Evolutionary conservation across 2,113 vertebrate species (phyloP), one percentile per base, ranked within the genome.

Genomic region (Calyptomena viridis): DNA sequence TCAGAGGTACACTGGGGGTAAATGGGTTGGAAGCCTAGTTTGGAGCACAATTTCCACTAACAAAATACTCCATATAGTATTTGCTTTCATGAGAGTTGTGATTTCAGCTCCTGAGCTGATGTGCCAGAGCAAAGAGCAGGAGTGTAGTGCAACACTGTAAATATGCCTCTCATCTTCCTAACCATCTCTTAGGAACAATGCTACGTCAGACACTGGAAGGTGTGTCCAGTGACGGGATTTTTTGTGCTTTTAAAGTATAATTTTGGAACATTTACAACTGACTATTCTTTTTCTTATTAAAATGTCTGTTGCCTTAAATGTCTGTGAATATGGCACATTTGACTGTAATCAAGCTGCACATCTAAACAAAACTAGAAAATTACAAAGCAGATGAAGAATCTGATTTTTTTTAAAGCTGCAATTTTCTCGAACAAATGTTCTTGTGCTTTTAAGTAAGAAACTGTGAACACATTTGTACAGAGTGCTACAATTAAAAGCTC

Each of bases 251-350:
- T 93, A 69, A 78, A 78, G 68, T 19, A 69, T 76, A 40, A 58
- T 90, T 93, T 92, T 96, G 76, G 90, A 94, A 81, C 60, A 66
- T 24, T 90, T 94, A 84, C 79, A 87, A 76, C 25, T 46, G 52
- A 86, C 40, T 90, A 40, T 81, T 84, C 56, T 89, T 93, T 88
- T 89, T 84, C 71, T 83, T 75, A 93, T 86, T 94, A 90, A 92
- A 92, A 79, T 33, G 72, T 27, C 66, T 90, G 49, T 84, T 92
- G 84, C 92, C 74, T 87, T 92, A 96, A 79, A 96, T 80, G 84
- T 89, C 76, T 33, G 59, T 52, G 50, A 82, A 59, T 63, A 92
- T 21, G 39, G 75, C 63, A 94, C 77, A 83, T 74, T 79, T 60
- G 67, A 67, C 59, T 91, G 71, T 22, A 85, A 71, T 64, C 69